Evolutionary conservation across 2,797 vertebrate species (phyloP).

Genomic region (Sebastolobus alascanus): DNA sequence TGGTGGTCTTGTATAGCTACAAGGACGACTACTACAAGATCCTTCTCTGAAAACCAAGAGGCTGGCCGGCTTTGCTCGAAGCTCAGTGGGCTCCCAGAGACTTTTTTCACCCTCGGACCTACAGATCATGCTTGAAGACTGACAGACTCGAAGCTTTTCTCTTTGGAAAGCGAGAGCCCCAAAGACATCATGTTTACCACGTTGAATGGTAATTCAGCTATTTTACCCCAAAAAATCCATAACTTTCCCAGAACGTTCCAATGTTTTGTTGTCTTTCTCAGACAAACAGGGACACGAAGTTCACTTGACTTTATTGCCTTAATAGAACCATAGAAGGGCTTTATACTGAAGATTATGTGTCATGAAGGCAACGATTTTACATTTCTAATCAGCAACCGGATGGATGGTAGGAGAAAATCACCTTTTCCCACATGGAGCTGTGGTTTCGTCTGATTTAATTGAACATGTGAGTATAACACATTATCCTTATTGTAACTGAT

Average conservation of each 20-base stretch:
- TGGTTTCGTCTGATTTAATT: conserved; percentile 25
- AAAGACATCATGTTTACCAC: conserved; percentile 33
- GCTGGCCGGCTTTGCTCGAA: conserved; percentile 1
- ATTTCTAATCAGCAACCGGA: conserved; percentile 44
- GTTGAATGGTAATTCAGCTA: conserved; percentile 29
- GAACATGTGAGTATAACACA: neutral
- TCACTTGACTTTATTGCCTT: conserved; percentile 65
- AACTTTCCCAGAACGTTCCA: conserved; percentile 29
- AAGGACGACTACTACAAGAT: conserved; percentile 96
- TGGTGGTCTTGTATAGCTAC: conserved; percentile 95
- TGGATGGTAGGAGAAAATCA: conserved; percentile 63
- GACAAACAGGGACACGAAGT: conserved; percentile 7
- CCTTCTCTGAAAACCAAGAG: conserved; percentile 85
- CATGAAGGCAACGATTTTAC: conserved; percentile 30
- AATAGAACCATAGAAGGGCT: conserved; percentile 43
- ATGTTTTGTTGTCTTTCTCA: conserved; percentile 31
- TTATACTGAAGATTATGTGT: conserved; percentile 47
- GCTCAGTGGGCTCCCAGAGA: conserved; percentile 13
- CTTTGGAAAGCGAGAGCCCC: conserved; percentile 21
- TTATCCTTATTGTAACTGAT: neutral
- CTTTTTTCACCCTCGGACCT: conserved; percentile 20
- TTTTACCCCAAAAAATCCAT: conserved; percentile 14
- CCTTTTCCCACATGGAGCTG: conserved; percentile 45
- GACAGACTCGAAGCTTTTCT: conserved; percentile 21
- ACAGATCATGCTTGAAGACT: conserved; percentile 16